phyloP scores from a whole-genome alignment of 1,140 invertebrate species.

The Euschistus heros region DNA sequence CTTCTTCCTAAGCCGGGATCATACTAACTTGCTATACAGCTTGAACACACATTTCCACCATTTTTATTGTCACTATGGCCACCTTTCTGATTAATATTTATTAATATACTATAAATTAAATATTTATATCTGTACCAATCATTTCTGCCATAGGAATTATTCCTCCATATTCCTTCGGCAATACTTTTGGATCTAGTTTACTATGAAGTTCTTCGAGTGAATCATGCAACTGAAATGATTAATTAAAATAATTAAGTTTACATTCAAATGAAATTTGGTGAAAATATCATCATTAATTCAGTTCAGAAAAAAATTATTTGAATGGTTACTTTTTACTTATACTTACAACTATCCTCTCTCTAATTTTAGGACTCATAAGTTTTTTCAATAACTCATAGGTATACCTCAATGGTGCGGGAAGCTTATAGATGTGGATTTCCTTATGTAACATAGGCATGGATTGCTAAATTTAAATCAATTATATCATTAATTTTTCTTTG shows the following conservation, averaged over 20 bases:
- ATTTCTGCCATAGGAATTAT: conserved; percentile 68
- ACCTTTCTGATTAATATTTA: too few relatives aligned
- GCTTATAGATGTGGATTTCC: conserved; percentile 54
- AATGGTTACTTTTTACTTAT: too few relatives aligned
- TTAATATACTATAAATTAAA: too few relatives aligned
- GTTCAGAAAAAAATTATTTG: too few relatives aligned
- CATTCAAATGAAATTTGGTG: too few relatives aligned
- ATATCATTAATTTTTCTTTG: too few relatives aligned
- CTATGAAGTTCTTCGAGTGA: conserved; percentile 54
- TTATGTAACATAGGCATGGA: conserved; percentile 66
- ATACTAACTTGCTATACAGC: too few relatives aligned
- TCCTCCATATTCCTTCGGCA: conserved; percentile 73
- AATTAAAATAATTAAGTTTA: too few relatives aligned
- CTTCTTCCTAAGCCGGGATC: too few relatives aligned
- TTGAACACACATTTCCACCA: too few relatives aligned
- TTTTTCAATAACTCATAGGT: conserved; percentile 57
- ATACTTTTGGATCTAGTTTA: conserved; percentile 48
- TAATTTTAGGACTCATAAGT: conserved; percentile 57
- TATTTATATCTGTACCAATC: conserved; percentile 43
- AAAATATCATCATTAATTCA: too few relatives aligned
- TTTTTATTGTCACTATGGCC: too few relatives aligned
- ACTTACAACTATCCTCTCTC: conserved; percentile 49
- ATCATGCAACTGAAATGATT: conserved; percentile 52
- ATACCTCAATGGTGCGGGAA: conserved; percentile 53
- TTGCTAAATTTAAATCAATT: conserved; percentile 46